Base-by-base conservation (phyloP, 2,113 vertebrate genomes). In the Phalacrocorax aristotelis region DNA sequence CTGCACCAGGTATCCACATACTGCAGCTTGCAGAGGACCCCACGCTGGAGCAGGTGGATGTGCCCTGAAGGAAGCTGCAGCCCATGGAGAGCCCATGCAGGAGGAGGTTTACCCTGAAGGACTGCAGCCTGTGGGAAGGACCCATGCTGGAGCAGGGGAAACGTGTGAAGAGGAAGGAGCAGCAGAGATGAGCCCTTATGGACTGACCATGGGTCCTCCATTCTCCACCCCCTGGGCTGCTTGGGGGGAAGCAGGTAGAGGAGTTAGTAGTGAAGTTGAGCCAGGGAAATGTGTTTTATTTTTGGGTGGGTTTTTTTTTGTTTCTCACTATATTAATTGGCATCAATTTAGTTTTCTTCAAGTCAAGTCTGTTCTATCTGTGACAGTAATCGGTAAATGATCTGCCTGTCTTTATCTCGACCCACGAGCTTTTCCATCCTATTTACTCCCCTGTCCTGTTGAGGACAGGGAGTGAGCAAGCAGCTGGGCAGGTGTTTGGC, bases 31-130 rank as follows among this genome's bases (percentile, higher is more conserved):
- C 9, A 10, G 38, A 54, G 26, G 21, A 30, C 10, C 12, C 30
- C 38, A 26, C 0, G 2, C 13, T 49, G 38, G 9, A n/a, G 62
- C 30, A n/a, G 23, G 25, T 16, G 4, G 16, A 38, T 5, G 2
- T 38, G 7, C 19, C 44, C 44, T 49, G 30, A 42, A 66, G n/a
- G 38, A 61, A 51, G 18, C 38, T 25, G 27, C 23, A 34, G 65
- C 40, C 40, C 10, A 2, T 21, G 36, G 26, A 55, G 10, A 55
- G 4, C 18, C 21, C 14, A 6, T 1, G 4, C 27, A 15, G 38
- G 6, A 78, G 7, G 13, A 68, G 3, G 8, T 40, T 74, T 61
- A 38, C 36, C 6, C 48, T 42, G 19, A 49, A 49, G 15, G 40
- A 29, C 15, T 49, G 32, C 27, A 55, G 42, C 9, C 36, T 0